Evolutionary conservation across 2,113 vertebrate genomes (phyloP).

Genomic region (Bothrops jararaca): DNA sequence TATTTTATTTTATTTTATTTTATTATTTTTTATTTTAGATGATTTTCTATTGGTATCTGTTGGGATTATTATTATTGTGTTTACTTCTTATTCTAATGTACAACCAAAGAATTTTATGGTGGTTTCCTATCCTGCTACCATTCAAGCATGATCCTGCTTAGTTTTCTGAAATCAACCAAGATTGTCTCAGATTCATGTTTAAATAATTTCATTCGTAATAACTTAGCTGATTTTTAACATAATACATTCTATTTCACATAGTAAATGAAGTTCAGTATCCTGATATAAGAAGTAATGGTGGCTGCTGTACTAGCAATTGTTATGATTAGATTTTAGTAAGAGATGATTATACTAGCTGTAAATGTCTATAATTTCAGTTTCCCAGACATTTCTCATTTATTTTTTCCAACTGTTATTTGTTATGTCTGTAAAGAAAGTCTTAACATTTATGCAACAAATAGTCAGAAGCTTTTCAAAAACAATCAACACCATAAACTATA

Average conservation of each 20-base stretch:
- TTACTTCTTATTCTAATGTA: not conserved
- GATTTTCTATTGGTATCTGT: not conserved
- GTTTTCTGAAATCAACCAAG: not conserved
- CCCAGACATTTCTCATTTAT: not conserved
- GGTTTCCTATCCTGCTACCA: not conserved
- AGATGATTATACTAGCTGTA: not conserved
- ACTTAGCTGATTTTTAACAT: not conserved
- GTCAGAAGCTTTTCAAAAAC: not conserved
- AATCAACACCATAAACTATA: not conserved
- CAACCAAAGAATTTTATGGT: not conserved
- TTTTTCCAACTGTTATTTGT: not conserved
- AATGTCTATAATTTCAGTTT: not conserved
- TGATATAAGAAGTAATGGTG: not conserved
- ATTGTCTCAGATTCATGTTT: not conserved
- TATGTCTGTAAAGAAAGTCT: not conserved
- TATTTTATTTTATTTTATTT: not conserved
- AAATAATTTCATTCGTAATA: not conserved
- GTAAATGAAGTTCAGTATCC: not conserved
- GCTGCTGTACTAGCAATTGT: not conserved
- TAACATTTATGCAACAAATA: not conserved
- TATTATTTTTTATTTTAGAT: not conserved
- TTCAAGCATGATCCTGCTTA: not conserved
- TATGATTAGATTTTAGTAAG: not conserved
- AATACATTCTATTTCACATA: not conserved
- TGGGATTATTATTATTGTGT: not conserved